These are phyloP conservation scores for Daubentonia madagascariensis DNA, from an alignment of 2,113 vertebrate species.

Conservation along the genomic window DNA sequence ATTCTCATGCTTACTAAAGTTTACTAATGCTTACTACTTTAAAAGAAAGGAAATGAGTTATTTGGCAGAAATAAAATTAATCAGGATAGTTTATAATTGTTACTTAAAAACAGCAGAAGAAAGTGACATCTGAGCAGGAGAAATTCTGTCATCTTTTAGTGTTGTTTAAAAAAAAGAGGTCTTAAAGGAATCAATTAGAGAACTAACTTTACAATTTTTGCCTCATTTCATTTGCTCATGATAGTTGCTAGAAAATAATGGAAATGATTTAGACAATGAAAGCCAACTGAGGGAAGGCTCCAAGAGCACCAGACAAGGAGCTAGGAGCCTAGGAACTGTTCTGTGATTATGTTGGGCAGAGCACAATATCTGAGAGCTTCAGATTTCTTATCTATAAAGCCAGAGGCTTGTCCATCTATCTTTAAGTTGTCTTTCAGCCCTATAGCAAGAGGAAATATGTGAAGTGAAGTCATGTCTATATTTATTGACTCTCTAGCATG, in stretches of 20 bases:
- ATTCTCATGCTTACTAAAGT: background rate
- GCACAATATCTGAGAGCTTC: background rate
- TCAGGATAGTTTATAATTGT: background rate
- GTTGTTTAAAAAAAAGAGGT: background rate
- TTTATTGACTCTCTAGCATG: background rate
- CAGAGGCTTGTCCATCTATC: background rate
- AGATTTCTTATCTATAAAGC: background rate
- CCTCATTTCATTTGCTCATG: background rate
- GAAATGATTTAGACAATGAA: background rate
- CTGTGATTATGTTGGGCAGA: background rate
- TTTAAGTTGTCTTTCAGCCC: background rate
- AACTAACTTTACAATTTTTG: background rate
- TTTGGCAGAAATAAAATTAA: background rate
- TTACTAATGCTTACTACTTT: too few relatives aligned
- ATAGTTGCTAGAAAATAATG: slow-evolving; percentile 4
- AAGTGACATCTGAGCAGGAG: background rate
- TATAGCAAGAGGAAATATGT: background rate
- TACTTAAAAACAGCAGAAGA: background rate
- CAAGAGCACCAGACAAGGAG: background rate
- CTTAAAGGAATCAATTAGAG: background rate
- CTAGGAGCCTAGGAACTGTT: background rate
- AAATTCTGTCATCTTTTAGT: background rate
- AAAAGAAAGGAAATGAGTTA: background rate
- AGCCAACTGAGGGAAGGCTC: background rate
- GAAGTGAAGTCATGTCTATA: background rate